Evolutionary conservation across 2,797 vertebrate genomes (phyloP), one percentile per base, ranked within the genome.

Genomic region (Monodelphis domestica): DNA sequence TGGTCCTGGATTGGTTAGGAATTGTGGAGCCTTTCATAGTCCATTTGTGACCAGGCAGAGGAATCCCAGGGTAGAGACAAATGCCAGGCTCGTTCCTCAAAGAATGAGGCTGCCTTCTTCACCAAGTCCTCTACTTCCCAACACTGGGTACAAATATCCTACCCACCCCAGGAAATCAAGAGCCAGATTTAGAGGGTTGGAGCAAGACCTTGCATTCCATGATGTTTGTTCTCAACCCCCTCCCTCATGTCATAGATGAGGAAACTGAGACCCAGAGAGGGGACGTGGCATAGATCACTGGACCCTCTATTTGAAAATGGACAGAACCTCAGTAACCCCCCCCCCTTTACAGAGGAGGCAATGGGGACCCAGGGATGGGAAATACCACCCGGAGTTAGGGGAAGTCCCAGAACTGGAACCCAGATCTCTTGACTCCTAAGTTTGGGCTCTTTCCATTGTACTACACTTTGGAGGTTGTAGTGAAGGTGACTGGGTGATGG

Each of bases 191-290:
- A 45, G 70, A 45, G 70, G 21, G 70, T 24, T 50, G 45, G 10
- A 38, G 9, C 21, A 78, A 78, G 38, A 45, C 21, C 9, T 0
- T 4, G 12, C 15, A 1, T 6, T 33, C 11, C 17, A 5, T 0
- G 12, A 12, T 1, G 1, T 26, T 4, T 45, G 45, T 3, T 9
- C 56, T 1, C 1, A 4, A 1, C 3, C 4, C 15, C 17, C n/a
- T 70, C 63, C 63, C 45, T 78, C n/a, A n/a, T n/a, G n/a, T 24
- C 45, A 78, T 4, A 78, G 63, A 78, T 3, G 21, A 45, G n/a
- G 6, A n/a, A 24, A 45, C 4, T 5, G 14, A 63, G 63, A 17
- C 12, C 30, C 0, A 9, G 63, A 17, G 63, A 78, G n/a, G 45
- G n/a, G n/a, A 84, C 84, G 3, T 7, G 38, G 10, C 38, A 50